phyloP scores from a whole-genome alignment of 2,888 invertebrate genomes.

The Elegia similella region DNA sequence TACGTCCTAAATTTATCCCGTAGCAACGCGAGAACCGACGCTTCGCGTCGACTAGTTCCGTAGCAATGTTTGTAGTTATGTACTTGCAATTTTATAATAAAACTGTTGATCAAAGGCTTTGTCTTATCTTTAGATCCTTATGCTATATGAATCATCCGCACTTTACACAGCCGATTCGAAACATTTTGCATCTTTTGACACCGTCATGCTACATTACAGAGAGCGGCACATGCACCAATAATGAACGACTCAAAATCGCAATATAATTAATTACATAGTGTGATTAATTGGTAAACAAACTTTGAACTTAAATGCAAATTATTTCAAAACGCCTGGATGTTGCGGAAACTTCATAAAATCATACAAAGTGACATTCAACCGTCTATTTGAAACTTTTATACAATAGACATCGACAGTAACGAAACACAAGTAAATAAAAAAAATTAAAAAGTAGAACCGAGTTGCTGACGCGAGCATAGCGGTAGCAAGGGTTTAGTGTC shows the following conservation, averaged over 20 bases:
- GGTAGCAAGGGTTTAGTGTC: background rate
- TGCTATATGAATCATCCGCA: slow-evolving; percentile 1
- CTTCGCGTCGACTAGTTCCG: slow-evolving; percentile 36
- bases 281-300: too few species aligned
- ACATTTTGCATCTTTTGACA: background rate
- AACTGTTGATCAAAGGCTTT: slow-evolving; percentile 48
- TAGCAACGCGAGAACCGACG: slow-evolving; percentile 37
- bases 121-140: slow-evolving; percentile 18
- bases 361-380: slow-evolving; percentile 34
- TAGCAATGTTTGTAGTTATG: slow-evolving; percentile 56
- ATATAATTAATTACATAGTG: too few species aligned
- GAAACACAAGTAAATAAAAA: slow-evolving; percentile 46
- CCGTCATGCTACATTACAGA: too few species aligned
- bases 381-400: slow-evolving; percentile 37
- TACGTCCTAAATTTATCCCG: slow-evolving; percentile 35
- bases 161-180: background rate
- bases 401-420: slow-evolving; percentile 36
- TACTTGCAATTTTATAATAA: slow-evolving; percentile 72
- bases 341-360: slow-evolving; percentile 17
- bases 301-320: background rate
- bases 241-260: too few species aligned
- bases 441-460: slow-evolving; percentile 47
- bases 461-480: slow-evolving; percentile 25
- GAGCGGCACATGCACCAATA: too few species aligned
- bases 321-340: background rate